Percentiles rank a stretch among this genome's conserved stretches.
Evolutionary conservation across 2,113 vertebrate genomes (phyloP).

Genomic region (Aegithalos caudatus): DNA sequence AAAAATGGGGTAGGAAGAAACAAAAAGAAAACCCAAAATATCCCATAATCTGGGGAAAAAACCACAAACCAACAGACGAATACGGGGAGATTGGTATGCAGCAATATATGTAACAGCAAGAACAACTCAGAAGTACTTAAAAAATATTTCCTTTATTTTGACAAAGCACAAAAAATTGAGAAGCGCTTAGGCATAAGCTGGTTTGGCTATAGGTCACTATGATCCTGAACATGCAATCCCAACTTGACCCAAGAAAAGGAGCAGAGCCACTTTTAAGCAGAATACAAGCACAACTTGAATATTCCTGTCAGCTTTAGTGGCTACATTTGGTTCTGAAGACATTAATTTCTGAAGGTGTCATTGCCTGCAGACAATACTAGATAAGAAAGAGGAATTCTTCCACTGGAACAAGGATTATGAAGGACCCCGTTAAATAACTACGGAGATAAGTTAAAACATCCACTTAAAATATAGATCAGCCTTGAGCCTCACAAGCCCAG

Average conservation of each 20-base stretch:
- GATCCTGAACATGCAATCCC: neutral
- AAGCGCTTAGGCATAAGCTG: neutral
- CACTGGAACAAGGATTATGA: conserved; percentile 20
- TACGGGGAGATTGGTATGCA: neutral
- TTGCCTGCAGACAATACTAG: conserved; percentile 20
- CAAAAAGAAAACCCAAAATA: neutral
- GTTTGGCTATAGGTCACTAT: neutral
- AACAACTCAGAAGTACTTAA: neutral
- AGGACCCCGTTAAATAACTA: conserved; percentile 24
- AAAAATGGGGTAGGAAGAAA: neutral
- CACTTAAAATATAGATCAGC: conserved; percentile 48
- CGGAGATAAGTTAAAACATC: conserved; percentile 33
- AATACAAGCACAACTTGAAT: neutral
- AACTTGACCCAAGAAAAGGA: neutral
- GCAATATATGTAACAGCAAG: neutral
- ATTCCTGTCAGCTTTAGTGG: neutral
- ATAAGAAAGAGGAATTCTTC: conserved; percentile 24
- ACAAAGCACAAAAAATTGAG: neutral
- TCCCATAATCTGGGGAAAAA: neutral
- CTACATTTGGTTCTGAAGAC: neutral
- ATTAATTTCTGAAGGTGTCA: conserved; percentile 16
- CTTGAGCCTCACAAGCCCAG: conserved; percentile 5
- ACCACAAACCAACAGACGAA: neutral
- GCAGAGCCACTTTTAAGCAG: neutral
- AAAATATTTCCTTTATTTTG: neutral